Percentiles rank a stretch among this genome's conserved stretches.
phyloP scores from a whole-genome alignment of 2,113 vertebrate genomes.

The Oreochromis tanganicae region DNA sequence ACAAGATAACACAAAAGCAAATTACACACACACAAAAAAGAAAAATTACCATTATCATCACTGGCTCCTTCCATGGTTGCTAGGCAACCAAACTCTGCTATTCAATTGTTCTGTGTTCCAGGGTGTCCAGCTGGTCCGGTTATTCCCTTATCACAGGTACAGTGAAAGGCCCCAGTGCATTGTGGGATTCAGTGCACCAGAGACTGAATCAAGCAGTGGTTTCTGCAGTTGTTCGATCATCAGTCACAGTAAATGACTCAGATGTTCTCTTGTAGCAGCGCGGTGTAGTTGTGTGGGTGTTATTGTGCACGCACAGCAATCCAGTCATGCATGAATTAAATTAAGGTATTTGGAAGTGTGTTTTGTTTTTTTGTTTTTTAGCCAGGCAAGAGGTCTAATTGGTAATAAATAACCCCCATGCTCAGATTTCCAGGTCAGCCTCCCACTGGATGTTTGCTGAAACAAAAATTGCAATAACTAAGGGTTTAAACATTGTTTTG shows the following conservation, averaged over 20 bases:
- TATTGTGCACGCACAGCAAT: not conserved
- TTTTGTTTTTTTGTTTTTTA: conserved; percentile 5
- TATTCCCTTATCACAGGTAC: conserved; percentile 77
- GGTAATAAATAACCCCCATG: conserved; percentile 26
- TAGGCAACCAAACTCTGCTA: conserved; percentile 75
- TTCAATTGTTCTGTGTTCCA: conserved; percentile 49
- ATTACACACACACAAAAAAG: conserved; percentile 63
- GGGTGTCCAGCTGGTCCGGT: conserved; percentile 52
- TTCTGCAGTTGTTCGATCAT: conserved; percentile 57
- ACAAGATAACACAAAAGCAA: conserved; percentile 61
- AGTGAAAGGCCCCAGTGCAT: conserved; percentile 65
- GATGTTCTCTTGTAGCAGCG: conserved; percentile 53
- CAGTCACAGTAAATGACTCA: conserved; percentile 50
- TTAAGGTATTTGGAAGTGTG: not conserved
- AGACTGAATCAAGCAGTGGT: conserved; percentile 59
- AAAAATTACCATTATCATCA: conserved; percentile 74
- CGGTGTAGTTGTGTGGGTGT: not conserved
- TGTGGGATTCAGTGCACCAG: conserved; percentile 64
- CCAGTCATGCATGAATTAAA: not conserved
- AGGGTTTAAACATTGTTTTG: not conserved
- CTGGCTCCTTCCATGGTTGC: conserved; percentile 78
- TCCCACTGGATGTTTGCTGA: not conserved
- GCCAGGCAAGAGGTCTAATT: conserved; percentile 19
- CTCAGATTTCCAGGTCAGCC: not conserved
- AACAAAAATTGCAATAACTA: not conserved